Percentiles rank a stretch among this genome's conserved stretches.
Conservation (phyloP, 2,888 invertebrate genomes). For the Acanthosoma haemorrhoidale region DNA sequence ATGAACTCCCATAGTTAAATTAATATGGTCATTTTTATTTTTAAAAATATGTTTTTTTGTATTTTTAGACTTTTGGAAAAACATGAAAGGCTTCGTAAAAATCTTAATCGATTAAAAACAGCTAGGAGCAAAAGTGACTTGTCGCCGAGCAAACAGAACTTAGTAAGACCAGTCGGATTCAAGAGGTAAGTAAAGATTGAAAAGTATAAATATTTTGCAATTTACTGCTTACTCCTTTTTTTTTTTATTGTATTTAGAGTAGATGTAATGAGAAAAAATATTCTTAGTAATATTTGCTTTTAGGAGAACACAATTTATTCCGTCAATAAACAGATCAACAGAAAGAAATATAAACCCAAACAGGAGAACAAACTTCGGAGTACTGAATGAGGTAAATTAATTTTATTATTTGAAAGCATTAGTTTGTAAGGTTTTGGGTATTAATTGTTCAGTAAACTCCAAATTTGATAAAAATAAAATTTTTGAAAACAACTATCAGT, state of each 20-base stretch:
- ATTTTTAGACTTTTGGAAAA: constrained; percentile 39
- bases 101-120: constrained; percentile 33
- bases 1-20: too few relatives aligned
- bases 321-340: background rate
- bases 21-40: background rate
- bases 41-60: constrained; percentile 9
- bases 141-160: background rate
- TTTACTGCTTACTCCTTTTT: background rate
- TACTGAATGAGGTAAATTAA: background rate
- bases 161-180: background rate
- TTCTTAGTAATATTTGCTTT: background rate
- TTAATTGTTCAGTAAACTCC: too few relatives aligned
- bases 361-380: background rate
- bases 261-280: background rate
- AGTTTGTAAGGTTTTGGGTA: background rate
- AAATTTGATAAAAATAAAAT: too few relatives aligned
- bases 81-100: constrained; percentile 40
- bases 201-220: background rate
- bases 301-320: background rate
- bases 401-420: background rate
- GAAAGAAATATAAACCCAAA: background rate
- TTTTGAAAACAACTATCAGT: too few relatives aligned
- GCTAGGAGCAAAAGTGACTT: background rate
- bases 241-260: background rate
- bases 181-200: background rate